Evolutionary conservation across 2,888 invertebrate species (phyloP), one percentile per base, ranked within the genome.

Genomic region (Leptopilina myrica): DNA sequence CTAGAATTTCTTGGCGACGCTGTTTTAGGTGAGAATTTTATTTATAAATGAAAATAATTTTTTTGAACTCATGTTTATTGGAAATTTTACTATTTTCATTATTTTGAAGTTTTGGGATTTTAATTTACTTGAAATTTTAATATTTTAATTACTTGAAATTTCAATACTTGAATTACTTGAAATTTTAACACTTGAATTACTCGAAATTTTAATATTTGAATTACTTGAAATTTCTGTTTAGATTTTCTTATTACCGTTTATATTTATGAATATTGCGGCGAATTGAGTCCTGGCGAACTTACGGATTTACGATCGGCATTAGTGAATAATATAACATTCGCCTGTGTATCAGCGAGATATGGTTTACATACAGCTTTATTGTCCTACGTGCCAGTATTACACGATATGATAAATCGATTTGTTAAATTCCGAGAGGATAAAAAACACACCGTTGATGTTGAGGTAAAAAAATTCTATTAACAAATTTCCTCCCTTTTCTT

Each of bases 251-350:
- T 98, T 43, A 98, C 98, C 0, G 93, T 96, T 12, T 95, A 97
- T 89, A 96, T 99, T 77, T 99, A 94, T 89, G 97, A 98, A 91
- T 94, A 94, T 82, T 95, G 94, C 81, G 92, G 92, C 0, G 87
- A 93, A 40, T 93, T 97, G 88, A 94, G 94, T 79, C 98, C 98
- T 0, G 99, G 98, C 0, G 95, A 97, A 20, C 92, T 99, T 79
- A 99, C 99, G 0, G 99, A 99, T 92, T 91, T 99, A 80, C 93
- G 99, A 59, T 98, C 99, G 0, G 97, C 99, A 0, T 93, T 99
- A 3, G 99, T 99, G 3, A 99, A 99, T 90, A 99, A 99, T 89
- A 95, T 97, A 80, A 99, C 98, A 0, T 97, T 99, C 88, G 99
- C 98, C 0, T 96, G 97, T 40, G 94, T 98, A 76, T 95, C 97